Base-by-base conservation (phyloP, 2,797 vertebrate genomes). In the Hippocampus kuda region DNA sequence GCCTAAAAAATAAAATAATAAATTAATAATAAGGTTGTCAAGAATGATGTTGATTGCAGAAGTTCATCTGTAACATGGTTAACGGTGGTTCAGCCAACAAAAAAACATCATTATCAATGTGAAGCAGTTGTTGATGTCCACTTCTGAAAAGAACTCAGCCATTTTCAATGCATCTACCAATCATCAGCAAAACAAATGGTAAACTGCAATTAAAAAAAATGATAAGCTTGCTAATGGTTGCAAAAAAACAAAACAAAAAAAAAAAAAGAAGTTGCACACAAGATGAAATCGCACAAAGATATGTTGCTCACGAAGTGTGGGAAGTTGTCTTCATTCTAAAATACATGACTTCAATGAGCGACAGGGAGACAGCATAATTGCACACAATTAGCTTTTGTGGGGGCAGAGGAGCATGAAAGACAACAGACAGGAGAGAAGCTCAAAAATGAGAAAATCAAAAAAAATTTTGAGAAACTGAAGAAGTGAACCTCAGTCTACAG, bases 321-420 rank as follows among this genome's bases (percentile, higher is more conserved):
- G 83, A 82, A 69, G 68, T 81, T 78, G 75, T 77, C 79, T 75
- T 70, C 67, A 72, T 66, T 80, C 70, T 78, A 79, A 78, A 75
- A 81, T 68, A 79, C 80, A 83, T 67, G 30, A 74, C 82, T 85
- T 81, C 71, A 84, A 82, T 82, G 74, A 77, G 79, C 72, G 77
- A 78, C 71, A 81, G 75, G 59, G 74, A 82, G 83, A 86, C 85
- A 76, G 79, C 72, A 79, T 86, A 75, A 87, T 88, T 84, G 87
- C 79, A 81, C 76, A 88, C 74, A 82, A 87, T 87, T 85, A 81
- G 74, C 75, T 84, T 83, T 82, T 87, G 81, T 84, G 76, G 70
- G 81, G 74, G 80, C 71, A 80, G 79, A 81, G 70, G 73, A 74
- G 75, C 60, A 44, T 27, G 63, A 48, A 38, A n/a, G 12, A 67